Base-by-base conservation (phyloP, 2,797 vertebrate species). In the Labroides dimidiatus region DNA sequence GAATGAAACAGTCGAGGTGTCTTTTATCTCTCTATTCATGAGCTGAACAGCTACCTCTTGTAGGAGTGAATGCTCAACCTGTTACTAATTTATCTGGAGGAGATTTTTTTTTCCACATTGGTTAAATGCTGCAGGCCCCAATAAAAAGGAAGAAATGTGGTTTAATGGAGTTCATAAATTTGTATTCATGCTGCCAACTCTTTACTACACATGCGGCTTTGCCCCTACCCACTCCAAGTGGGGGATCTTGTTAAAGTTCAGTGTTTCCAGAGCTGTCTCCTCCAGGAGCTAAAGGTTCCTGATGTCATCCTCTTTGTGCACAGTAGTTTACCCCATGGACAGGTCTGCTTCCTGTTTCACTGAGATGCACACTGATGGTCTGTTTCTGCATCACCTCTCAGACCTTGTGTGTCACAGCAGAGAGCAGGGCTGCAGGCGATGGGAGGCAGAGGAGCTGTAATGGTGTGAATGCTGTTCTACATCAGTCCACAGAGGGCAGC, bases 141-240 rank as follows among this genome's bases (percentile, higher is more conserved):
- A 92, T 94, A 94, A 94, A 94, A 78, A 86, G 84, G 72, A 85
- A 90, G 77, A 92, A 92, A 93, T 87, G 82, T n/a, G 80, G 84
- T 91, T 91, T 93, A 95, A 94, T 93, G 85, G 91, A 93, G 87
- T 93, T 93, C 91, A 93, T 93, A 93, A 94, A 94, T 94, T 90
- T 92, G 90, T 85, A 83, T 93, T 91, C 87, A 87, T 72, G 81
- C 88, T 93, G 93, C 92, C 91, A 93, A 87, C 87, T 91, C 77
- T 19, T 59, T 85, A 87, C 63, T 41, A 72, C 80, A 76, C 89
- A 90, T 75, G 73, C 88, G 80, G 82, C 61, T 80, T 84, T 15
- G 60, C 77, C 80, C 77, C 57, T 84, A 59, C 79, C 16, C 17
- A 4, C 42, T 80, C 52, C 68, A 21, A 78, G 84, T 88, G 78